Evolutionary conservation across 1,140 invertebrate genomes (phyloP), one percentile per base, ranked within the genome.

Genomic region (Melanaphis sacchari): DNA sequence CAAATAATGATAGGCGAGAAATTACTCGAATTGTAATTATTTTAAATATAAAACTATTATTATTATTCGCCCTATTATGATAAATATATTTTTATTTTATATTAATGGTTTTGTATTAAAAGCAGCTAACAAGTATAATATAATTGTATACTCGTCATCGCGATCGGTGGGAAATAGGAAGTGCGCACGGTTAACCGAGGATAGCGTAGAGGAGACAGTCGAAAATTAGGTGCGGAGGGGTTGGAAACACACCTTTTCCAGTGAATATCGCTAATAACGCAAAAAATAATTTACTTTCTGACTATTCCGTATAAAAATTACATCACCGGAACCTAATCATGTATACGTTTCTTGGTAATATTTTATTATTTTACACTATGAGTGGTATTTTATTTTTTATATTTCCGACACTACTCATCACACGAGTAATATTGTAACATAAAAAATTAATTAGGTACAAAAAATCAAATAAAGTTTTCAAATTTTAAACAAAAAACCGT

Each of bases 131-230:
- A 66, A 54, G 24, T 59, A 90, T 66, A 15, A 66, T 21, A 52
- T 66, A 90, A 59, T 66, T 87, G 59, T 22, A 41, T 66, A 49
- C 43, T 36, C 76, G 46, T 76, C 76, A 54, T 40, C 76, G 46
- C 43, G 36, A 54, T 40, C 91, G 81, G 81, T 93, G 91, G 91
- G 91, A 93, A 93, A 93, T 93, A 93, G 91, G 91, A 93, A 93
- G 91, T 93, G 81, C 91, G 91, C 91, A 93, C 91, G 91, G 91
- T 93, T 93, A 85, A 93, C 91, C 46, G 89, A 66, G 90, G 90
- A 40, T 76, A 91, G 54, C 54, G 31, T 11, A n/a, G 46, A 82
- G 59, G 15, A 82, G 59, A 6, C 81, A 52, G 43, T 52, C 41
- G 36, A 92, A 93, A 93, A 93, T 40, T 85, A 40, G 81, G 43